A percentile compares a stretch with the other conserved stretches of the same genome.
phyloP scores from a whole-genome alignment of 2,888 invertebrate genomes.

The Hemithea aestivaria region DNA sequence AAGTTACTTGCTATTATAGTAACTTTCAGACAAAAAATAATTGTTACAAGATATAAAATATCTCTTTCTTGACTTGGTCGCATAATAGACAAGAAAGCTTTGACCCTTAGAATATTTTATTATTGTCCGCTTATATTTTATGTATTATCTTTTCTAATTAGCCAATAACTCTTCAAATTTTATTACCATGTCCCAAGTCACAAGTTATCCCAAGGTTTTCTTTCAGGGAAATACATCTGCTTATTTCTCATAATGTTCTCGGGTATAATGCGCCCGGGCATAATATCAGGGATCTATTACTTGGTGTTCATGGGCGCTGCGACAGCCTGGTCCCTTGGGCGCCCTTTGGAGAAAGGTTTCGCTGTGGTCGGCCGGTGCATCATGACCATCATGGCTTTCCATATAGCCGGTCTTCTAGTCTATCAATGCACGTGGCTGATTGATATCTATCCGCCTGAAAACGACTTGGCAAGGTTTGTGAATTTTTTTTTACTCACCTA shows the following conservation, averaged over 20 bases:
- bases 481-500: too few species aligned
- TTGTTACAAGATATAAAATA: too few species aligned
- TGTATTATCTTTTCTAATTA: too few species aligned
- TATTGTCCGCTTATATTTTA: too few species aligned
- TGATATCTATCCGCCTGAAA: constrained; percentile 82
- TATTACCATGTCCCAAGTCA: too few species aligned
- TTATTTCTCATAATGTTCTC: constrained; percentile 83
- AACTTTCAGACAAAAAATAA: too few species aligned
- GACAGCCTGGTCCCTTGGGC: constrained; percentile 92
- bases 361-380: constrained; percentile 84
- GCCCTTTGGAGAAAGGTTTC: constrained; percentile 87
- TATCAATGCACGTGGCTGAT: constrained; percentile 93
- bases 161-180: too few species aligned
- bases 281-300: constrained; percentile 92
- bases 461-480: constrained; percentile 85
- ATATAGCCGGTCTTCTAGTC: constrained; percentile 85
- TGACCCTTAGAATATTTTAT: too few species aligned
- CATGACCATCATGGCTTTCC: constrained; percentile 86
- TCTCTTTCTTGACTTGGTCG: too few species aligned
- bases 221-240: constrained; percentile 82
- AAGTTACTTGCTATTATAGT: too few species aligned
- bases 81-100: too few species aligned
- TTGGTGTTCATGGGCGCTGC: constrained; percentile 89
- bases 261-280: constrained; percentile 89
- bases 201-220: background rate